phyloP scores from a whole-genome alignment of 2,113 vertebrate genomes.

The Miniopterus natalensis region DNA sequence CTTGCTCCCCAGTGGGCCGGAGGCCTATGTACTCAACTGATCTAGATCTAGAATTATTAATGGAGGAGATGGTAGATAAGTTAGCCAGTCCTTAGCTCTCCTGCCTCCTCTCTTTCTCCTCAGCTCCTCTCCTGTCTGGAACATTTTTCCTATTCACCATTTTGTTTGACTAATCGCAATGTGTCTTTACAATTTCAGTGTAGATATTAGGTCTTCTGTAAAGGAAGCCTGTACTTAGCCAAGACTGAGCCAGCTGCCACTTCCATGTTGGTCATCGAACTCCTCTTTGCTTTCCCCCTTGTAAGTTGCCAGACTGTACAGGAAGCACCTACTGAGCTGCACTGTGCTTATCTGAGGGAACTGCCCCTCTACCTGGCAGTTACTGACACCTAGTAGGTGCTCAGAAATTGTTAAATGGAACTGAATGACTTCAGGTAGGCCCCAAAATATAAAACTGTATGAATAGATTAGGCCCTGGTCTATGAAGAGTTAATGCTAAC shows the following conservation, averaged over 20 bases:
- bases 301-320: not conserved
- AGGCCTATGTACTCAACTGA: not conserved
- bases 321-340: not conserved
- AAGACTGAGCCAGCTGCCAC: not conserved
- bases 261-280: not conserved
- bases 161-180: not conserved
- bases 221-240: not conserved
- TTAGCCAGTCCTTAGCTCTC: accelerated
- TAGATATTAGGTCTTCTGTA: not conserved
- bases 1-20: not conserved
- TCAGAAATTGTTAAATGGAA: not conserved
- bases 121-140: not conserved
- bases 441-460: not conserved
- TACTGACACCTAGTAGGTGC: not conserved
- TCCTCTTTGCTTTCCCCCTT: not conserved
- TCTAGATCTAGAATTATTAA: not conserved
- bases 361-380: not conserved
- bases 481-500: not conserved
- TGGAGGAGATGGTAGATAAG: not conserved
- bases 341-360: not conserved
- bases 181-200: not conserved
- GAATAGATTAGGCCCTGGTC: not conserved
- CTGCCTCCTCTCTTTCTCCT: not conserved
- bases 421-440: not conserved
- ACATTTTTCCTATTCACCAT: not conserved